Base-by-base conservation (phyloP, 2,113 vertebrate genomes). In the Callaeas wilsoni region DNA sequence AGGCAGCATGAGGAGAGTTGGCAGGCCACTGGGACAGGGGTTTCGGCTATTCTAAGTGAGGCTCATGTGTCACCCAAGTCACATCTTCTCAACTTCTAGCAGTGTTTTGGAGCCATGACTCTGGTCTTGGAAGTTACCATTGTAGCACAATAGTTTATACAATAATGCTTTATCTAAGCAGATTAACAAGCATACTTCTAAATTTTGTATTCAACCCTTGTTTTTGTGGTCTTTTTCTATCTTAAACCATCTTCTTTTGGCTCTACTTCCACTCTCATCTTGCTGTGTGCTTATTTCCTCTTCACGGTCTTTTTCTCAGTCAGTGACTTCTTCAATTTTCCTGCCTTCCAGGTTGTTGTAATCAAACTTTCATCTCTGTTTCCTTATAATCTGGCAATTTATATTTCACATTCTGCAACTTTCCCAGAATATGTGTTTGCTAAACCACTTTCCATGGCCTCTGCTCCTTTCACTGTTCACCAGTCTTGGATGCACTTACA, bases 11-110 rank as follows among this genome's bases (percentile, higher is more conserved):
- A 71, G 33, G 33, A 63, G 39, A 13, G 19, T 7, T 74, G 77
- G 15, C 41, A 55, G 63, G 12, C 75, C 32, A 11, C 32, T 33
- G 37, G n/a, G n/a, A 29, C 25, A 27, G 21, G 39, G 9, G 6
- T 68, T 59, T 80, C 0, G 0, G 15, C 37, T 86, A 7, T 42
- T 65, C 37, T 41, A 26, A 30, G 30, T 0, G 1, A 56, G 26
- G 9, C 27, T 91, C 0, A 0, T 64, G 29, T 33, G 14, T 44
- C 15, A 9, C 39, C 20, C 60, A 55, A 39, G 13, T 77, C 33
- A 27, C 33, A 46, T 22, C 39, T 59, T 64, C 53, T 57, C 42
- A 59, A 13, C 20, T 68, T 68, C 14, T 7, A 33, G 25, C 12
- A 67, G 7, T 12, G 5, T 41, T 75, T n/a, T 62, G 50, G 23